Evolutionary conservation across 92 coral and sea anemone species (phyloP).

Genomic region (Zoanthus gigantus): DNA sequence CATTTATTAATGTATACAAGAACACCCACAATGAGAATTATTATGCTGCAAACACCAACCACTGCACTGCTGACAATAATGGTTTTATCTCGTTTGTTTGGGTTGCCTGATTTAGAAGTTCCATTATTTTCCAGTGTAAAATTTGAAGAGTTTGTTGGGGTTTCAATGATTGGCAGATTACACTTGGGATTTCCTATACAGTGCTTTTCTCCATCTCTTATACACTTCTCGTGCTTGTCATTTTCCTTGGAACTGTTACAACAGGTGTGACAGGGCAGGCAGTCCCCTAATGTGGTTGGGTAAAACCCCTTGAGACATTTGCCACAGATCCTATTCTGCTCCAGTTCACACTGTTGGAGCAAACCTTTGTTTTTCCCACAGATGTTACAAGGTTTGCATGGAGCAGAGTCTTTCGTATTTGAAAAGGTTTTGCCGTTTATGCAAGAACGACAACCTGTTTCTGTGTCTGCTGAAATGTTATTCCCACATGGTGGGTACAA

Average conservation of each 20-base stretch:
- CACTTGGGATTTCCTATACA: slow-evolving; percentile 1
- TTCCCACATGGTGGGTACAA: slow-evolving; percentile 17
- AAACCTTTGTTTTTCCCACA: slow-evolving; percentile 6
- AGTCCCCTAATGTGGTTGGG: neutral
- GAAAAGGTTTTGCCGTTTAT: slow-evolving; percentile 10
- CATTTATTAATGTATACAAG: too few species aligned
- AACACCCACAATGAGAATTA: too few species aligned
- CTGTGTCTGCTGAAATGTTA: too few species aligned
- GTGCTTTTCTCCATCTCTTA: slow-evolving; percentile 24
- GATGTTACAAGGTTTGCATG: slow-evolving; percentile 25
- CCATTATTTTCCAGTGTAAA: neutral
- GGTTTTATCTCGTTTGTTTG: too few species aligned
- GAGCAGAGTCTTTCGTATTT: neutral
- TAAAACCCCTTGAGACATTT: slow-evolving; percentile 5
- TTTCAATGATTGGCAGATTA: neutral
- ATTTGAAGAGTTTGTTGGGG: neutral
- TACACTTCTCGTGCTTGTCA: slow-evolving; percentile 11
- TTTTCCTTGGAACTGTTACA: neutral
- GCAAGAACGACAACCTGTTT: neutral
- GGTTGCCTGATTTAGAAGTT: neutral
- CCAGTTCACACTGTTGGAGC: neutral
- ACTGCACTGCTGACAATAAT: too few species aligned
- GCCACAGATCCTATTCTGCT: slow-evolving; percentile 15
- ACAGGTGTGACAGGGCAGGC: slow-evolving; percentile 15
- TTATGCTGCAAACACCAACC: too few species aligned